Evolutionary conservation across 2,888 invertebrate species (phyloP), one percentile per base, ranked within the genome.

Genomic region (Limenitis camilla): DNA sequence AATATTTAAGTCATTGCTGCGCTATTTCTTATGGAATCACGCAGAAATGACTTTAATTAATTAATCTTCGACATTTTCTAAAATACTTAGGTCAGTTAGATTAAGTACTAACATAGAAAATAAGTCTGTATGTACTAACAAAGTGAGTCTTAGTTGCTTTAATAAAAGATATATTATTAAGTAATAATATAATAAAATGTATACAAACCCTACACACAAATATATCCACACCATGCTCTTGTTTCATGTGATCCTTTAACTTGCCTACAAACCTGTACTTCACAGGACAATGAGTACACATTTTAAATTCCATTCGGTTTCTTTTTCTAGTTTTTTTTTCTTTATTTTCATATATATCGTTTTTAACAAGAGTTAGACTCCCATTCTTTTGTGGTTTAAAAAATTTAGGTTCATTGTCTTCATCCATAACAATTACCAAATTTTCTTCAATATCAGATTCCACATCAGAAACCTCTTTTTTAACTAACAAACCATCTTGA

Each of bases 201-300:
- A 7, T 10, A 44, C 40, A 27, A 56, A 86, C 86, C 76, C 80
- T 78, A 65, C 86, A 87, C 48, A 78, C 65, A 62, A 70, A 80
- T 5, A 85, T 61, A 53, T 70, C 67, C 41, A 77, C 61, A 46
- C 73, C 63, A 67, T 87, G 86, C n/a, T 70, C 72, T 4, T 36
- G 47, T 63, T 74, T 78, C 79, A 82, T 81, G 52, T 87, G 86
- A 6, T 74, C 71, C 36, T 76, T 80, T 32, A 86, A 58, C 62
- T 81, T 84, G 0, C 80, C 67, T 19, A 77, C 60, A 67, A 85
- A 85, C 55, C 81, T 75, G 45, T 85, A 86, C 41, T 72, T 73
- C 0, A 80, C 70, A 0, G 83, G 77, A 56, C 86, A 87, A 11
- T 63, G 61, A 10, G 68, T 72, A 49, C 86, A 87, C 2, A 65